Conservation (phyloP, 2,888 invertebrate genomes). For the Microctonus brassicae region DNA sequence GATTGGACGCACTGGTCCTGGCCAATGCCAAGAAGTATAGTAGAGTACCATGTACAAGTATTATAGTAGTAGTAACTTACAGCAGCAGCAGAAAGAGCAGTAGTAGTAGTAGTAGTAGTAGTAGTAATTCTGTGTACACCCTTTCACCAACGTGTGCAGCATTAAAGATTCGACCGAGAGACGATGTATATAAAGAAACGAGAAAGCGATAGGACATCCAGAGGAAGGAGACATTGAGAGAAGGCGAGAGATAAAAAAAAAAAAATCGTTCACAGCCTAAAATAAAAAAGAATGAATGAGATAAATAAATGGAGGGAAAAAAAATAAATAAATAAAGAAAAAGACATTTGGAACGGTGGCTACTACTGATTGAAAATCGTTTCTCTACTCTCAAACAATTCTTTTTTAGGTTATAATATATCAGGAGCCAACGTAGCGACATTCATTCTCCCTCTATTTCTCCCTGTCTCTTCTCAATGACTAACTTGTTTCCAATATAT, state of each 20-base stretch:
- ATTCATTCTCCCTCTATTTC: neutral
- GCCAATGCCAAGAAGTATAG: neutral
- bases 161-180: constrained; percentile 23
- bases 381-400: constrained; percentile 9
- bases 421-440: neutral
- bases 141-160: constrained; percentile 35
- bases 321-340: constrained; percentile 11
- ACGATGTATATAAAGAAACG: constrained; percentile 18
- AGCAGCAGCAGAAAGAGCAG: no score
- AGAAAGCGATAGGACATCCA: no score
- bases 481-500: constrained; percentile 60
- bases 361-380: constrained; percentile 29
- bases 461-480: constrained; percentile 41
- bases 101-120: neutral
- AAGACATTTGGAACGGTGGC: constrained; percentile 10
- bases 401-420: neutral
- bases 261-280: constrained; percentile 1
- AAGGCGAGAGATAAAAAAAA: no score
- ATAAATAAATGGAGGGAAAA: no score
- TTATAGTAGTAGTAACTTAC: neutral
- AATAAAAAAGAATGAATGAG: constrained; percentile 6
- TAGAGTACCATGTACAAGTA: neutral
- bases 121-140: constrained; percentile 16
- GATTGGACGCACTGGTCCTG: constrained; percentile 7
- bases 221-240: neutral